Conservation (phyloP, 2,888 invertebrate genomes). For the Seira musarum region DNA sequence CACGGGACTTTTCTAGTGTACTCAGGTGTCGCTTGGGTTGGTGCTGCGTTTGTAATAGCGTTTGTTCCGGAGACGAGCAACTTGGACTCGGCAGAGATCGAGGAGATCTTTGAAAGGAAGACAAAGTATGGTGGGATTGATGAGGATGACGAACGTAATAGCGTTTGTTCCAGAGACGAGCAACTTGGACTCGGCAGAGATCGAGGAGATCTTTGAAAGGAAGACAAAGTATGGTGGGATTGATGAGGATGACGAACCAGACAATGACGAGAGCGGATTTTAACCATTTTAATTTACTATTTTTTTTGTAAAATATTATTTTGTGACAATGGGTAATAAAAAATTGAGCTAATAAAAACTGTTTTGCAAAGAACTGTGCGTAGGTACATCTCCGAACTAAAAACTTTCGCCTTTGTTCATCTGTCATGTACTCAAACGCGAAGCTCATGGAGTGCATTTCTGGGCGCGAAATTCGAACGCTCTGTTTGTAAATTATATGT, state of each 20-base stretch:
- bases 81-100: constrained; percentile 64
- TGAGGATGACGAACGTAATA: constrained; percentile 39
- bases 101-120: constrained; percentile 64
- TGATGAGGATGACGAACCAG: constrained; percentile 7
- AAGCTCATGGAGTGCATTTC: too few species aligned
- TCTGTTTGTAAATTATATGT: too few species aligned
- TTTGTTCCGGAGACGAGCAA: constrained; percentile 67
- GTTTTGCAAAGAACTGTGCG: too few species aligned
- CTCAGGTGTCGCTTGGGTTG: constrained; percentile 54
- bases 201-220: constrained; percentile 65
- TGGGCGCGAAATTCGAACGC: too few species aligned
- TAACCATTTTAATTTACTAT: too few species aligned
- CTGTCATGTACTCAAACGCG: too few species aligned
- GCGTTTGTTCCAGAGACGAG: constrained; percentile 66
- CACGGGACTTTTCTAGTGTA: constrained; percentile 69
- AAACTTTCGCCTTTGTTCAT: too few species aligned
- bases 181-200: constrained; percentile 62
- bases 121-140: background rate
- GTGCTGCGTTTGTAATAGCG: constrained; percentile 61
- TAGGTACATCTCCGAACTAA: too few species aligned
- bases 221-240: constrained; percentile 22
- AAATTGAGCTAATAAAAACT: too few species aligned
- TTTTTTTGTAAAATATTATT: too few species aligned
- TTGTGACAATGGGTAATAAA: too few species aligned
- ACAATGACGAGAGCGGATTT: too few species aligned